Evolutionary conservation across 23 tunicate genomes (phyloP).

Genomic region (Pegea sp.): DNA sequence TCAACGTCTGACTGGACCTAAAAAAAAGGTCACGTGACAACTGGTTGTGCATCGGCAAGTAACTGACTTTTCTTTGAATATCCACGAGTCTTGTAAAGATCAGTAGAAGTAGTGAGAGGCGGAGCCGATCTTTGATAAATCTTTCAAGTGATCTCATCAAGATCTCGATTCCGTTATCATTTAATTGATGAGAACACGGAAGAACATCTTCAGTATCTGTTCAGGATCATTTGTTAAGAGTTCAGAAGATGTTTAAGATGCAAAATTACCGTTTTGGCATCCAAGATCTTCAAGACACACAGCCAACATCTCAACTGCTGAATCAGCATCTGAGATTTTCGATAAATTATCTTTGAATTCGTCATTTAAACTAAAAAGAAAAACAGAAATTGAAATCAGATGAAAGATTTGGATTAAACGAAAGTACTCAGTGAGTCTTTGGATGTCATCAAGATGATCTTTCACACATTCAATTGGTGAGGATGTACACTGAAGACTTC

Average conservation of each 20-base stretch:
- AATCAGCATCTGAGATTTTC: slow-evolving; percentile 8
- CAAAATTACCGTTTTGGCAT: too few relatives aligned
- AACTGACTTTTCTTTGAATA: slow-evolving; percentile 17
- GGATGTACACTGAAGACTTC: not conserved
- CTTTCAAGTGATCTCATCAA: slow-evolving; percentile 18
- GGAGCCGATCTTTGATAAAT: slow-evolving; percentile 41
- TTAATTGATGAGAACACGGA: too few relatives aligned
- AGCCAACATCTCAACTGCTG: slow-evolving; percentile 15
- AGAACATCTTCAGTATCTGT: too few relatives aligned
- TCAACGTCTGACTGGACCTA: slow-evolving; percentile 15
- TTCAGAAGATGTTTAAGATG: too few relatives aligned
- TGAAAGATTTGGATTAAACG: not conserved
- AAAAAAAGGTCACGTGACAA: not conserved
- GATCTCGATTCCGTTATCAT: slow-evolving; percentile 25
- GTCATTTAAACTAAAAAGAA: not conserved
- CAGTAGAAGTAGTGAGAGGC: slow-evolving; percentile 25
- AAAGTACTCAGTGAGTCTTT: not conserved
- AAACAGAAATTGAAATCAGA: not conserved
- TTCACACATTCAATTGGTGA: slow-evolving; percentile 12
- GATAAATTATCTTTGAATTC: slow-evolving; percentile 4
- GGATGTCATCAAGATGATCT: slow-evolving; percentile 10
- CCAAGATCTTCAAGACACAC: slow-evolving; percentile 27
- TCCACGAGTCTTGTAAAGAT: slow-evolving; percentile 12
- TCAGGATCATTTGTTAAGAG: too few relatives aligned
- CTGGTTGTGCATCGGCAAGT: not conserved